Evolutionary conservation across 2,113 vertebrate genomes (phyloP), one percentile per base, ranked within the genome.

Genomic region (Tupaia chinensis): DNA sequence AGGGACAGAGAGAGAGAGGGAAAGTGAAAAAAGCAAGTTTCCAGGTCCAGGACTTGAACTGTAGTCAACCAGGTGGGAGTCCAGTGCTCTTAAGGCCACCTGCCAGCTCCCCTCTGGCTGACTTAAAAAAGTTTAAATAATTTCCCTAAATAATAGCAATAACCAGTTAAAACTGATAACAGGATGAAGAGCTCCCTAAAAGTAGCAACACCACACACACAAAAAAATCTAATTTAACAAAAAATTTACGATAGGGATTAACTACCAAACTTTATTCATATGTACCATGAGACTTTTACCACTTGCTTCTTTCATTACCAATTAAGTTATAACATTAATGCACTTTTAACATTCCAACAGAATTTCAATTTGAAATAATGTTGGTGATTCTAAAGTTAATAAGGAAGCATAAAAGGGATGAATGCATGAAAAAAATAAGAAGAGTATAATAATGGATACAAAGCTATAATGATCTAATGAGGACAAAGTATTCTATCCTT

Each of bases 351-450:
- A 80, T 65, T 74, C 32, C 56, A 91, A 65, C 7, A 68, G 17
- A 74, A 91, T 53, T 93, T 90, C 60, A 84, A 90, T 80, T 85
- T 88, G n/a, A 91, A 95, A 76, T 69, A 81, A 82, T 66, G 32
- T 34, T 58, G 29, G 5, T 76, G 44, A 80, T 73, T 91, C 87
- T 89, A 22, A 88, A 88, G 69, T 87, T 88, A 83, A 66, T 63
- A 58, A 56, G 27, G 22, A 85, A 91, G n/a, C 34, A 87, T 29
- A 91, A 76, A 65, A 88, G 61, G 16, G 17, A 3, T 63, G 53
- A 96, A 23, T 68, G 89, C 27, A 60, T 92, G 87, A 93, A 86
- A 87, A 87, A 77, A 92, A 27, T 25, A 90, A 25, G n/a, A 86
- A 68, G 12, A 63, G 83, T 17, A 56, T 17, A 56, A 78, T 4